Conservation (phyloP, 2,888 invertebrate genomes). For the Epistrophe eligans region DNA sequence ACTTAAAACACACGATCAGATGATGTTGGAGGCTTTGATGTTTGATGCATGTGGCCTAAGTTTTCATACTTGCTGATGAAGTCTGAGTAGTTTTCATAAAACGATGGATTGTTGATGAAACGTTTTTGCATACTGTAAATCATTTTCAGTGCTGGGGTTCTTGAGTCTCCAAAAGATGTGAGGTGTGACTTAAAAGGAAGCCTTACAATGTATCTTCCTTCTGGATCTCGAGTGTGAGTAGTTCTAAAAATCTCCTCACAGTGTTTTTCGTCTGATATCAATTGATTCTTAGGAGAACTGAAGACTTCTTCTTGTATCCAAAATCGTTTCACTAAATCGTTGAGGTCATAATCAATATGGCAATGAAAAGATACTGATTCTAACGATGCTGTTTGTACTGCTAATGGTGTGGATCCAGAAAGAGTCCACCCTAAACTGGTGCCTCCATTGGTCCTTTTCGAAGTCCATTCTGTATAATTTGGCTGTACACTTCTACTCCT, state of each 20-base stretch:
- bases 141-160: slow-evolving; percentile 26
- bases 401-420: slow-evolving; percentile 32
- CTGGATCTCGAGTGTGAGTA: slow-evolving; percentile 19
- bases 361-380: slow-evolving; percentile 22
- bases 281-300: neutral
- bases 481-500: slow-evolving; percentile 35
- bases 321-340: slow-evolving; percentile 13
- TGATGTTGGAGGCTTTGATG: slow-evolving; percentile 8
- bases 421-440: slow-evolving; percentile 47
- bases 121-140: slow-evolving; percentile 33
- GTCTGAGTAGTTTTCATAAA: slow-evolving; percentile 30
- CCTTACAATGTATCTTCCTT: slow-evolving; percentile 22
- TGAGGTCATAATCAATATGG: slow-evolving; percentile 24
- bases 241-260: slow-evolving; percentile 18
- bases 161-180: slow-evolving; percentile 28
- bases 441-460: slow-evolving; percentile 29
- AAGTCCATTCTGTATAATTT: slow-evolving; percentile 37
- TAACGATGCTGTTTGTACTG: neutral
- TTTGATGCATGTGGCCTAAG: slow-evolving; percentile 20
- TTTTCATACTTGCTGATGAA: slow-evolving; percentile 41
- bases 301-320: slow-evolving; percentile 39
- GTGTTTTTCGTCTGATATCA: slow-evolving; percentile 15
- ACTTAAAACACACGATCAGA: no score
- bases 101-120: slow-evolving; percentile 18
- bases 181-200: slow-evolving; percentile 6